phyloP scores from a whole-genome alignment of 2,888 invertebrate species.

The Mellilla xanthometata region DNA sequence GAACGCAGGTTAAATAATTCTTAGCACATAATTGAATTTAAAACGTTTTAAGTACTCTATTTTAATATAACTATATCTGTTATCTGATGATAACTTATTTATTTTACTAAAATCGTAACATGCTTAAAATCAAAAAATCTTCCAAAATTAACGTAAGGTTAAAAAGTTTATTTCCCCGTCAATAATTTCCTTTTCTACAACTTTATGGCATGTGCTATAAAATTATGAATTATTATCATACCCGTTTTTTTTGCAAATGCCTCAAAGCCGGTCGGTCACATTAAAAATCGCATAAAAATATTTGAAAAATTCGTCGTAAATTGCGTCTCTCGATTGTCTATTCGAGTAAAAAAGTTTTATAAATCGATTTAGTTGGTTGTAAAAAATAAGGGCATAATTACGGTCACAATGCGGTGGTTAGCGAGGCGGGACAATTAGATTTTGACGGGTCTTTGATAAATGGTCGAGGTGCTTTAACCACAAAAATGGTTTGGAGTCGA shows the following conservation, averaged over 20 bases:
- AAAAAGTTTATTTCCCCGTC: no score
- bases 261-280: slow-evolving; percentile 19
- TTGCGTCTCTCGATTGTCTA: slow-evolving; percentile 53
- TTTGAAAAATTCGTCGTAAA: slow-evolving; percentile 61
- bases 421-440: slow-evolving; percentile 80
- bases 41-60: no score
- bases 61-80: no score
- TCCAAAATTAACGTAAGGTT: no score
- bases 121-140: no score
- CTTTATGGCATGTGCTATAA: background rate
- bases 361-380: slow-evolving; percentile 66
- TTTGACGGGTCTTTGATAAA: slow-evolving; percentile 80
- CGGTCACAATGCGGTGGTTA: slow-evolving; percentile 76
- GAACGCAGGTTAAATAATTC: no score
- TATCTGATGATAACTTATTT: no score
- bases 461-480: slow-evolving; percentile 59
- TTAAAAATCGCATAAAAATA: slow-evolving; percentile 55
- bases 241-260: slow-evolving; percentile 13
- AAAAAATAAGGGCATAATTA: slow-evolving; percentile 79
- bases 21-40: no score
- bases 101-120: no score
- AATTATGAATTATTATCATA: background rate
- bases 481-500: slow-evolving; percentile 50
- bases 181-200: no score
- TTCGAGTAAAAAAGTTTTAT: slow-evolving; percentile 57